Conservation (phyloP, 2,888 invertebrate genomes). For the Tribolium freemani region DNA sequence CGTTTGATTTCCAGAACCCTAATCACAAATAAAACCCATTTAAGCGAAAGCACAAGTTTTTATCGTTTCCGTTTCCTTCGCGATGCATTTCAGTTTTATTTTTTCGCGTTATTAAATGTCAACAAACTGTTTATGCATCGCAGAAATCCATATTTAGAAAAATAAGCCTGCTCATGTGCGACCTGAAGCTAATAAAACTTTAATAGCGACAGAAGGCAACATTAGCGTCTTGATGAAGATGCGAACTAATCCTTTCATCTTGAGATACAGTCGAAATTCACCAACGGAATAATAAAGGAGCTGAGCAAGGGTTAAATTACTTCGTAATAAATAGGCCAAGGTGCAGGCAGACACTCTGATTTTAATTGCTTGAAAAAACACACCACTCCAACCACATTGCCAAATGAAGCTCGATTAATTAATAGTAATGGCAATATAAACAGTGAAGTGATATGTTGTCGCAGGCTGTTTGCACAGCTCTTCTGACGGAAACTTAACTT, state of each 20-base stretch:
- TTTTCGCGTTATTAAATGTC: constrained; percentile 24
- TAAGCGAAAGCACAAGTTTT: constrained; percentile 7
- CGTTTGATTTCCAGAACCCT: constrained; percentile 11
- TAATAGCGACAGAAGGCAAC: constrained; percentile 40
- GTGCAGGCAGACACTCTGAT: constrained; percentile 26
- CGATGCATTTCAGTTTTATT: constrained; percentile 1
- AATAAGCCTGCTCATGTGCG: background rate
- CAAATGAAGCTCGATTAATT: constrained; percentile 55
- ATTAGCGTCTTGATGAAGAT: constrained; percentile 41
- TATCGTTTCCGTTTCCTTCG: background rate
- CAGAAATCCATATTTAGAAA: constrained; percentile 2
- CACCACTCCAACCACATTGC: background rate
- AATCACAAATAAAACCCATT: constrained; percentile 22
- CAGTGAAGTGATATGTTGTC: constrained; percentile 56
- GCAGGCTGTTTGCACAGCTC: constrained; percentile 52
- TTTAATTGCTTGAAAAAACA: background rate
- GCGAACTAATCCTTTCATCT: constrained; percentile 43
- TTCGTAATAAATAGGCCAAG: constrained; percentile 18
- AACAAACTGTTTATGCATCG: constrained; percentile 12
- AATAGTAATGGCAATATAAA: constrained; percentile 56
- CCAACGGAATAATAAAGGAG: constrained; percentile 46
- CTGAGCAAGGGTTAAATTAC: constrained; percentile 33
- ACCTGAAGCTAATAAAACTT: constrained; percentile 31
- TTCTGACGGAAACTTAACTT: constrained; percentile 34
- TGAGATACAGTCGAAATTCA: constrained; percentile 38